Evolutionary conservation across 2,888 invertebrate species (phyloP).

Genomic region (Campoplex nolae): DNA sequence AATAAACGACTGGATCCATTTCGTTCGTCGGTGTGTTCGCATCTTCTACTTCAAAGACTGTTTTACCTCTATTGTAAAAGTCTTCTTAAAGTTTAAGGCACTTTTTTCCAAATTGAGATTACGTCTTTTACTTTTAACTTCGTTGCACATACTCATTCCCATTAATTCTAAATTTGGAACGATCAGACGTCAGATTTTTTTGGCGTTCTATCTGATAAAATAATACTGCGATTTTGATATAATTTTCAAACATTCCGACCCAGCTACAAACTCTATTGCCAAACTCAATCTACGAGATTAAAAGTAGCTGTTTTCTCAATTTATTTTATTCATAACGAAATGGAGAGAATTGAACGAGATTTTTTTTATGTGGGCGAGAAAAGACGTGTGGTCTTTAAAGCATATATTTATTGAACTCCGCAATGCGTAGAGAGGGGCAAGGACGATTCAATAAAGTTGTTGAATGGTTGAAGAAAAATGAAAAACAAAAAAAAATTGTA

Average conservation of each 20-base stretch:
- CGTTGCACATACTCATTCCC: not conserved
- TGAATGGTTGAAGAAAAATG: not conserved
- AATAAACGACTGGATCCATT: not conserved
- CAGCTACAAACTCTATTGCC: not conserved
- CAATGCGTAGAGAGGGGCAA: not conserved
- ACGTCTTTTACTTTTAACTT: not conserved
- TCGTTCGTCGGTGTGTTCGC: not conserved
- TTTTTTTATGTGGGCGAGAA: not conserved
- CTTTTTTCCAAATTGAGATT: not conserved
- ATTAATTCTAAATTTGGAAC: not conserved
- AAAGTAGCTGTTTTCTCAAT: not conserved
- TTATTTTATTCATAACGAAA: not conserved
- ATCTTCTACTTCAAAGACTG: slow-evolving; percentile 6
- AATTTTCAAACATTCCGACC: not conserved
- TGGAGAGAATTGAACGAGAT: slow-evolving; percentile 2
- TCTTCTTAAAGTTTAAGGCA: not conserved
- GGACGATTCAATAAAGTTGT: not conserved
- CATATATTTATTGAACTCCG: slow-evolving; percentile 2
- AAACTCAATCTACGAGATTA: not conserved
- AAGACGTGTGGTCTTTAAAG: not conserved
- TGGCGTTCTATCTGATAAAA: not conserved
- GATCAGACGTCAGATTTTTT: not conserved
- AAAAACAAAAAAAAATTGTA: slow-evolving; percentile 21
- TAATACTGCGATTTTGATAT: not conserved
- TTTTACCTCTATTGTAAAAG: not conserved